These are phyloP conservation scores for Drosophila jambulina DNA, from an alignment of 1,140 invertebrate genomes.

Conservation along the genomic window DNA sequence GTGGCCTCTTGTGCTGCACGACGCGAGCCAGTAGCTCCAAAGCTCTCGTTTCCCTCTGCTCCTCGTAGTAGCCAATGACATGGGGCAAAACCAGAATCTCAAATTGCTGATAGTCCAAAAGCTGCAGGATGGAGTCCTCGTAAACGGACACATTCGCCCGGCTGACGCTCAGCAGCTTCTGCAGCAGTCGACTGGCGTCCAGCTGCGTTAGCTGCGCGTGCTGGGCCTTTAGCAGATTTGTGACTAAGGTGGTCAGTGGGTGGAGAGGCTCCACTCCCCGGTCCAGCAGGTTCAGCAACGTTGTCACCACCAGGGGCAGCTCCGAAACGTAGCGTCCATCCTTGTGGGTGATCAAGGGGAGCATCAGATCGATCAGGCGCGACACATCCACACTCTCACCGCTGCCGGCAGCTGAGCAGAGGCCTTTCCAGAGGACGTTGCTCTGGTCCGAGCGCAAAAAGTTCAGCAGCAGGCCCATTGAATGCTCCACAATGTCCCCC, in stretches of 20 bases:
- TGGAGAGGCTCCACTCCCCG: conserved; percentile 25
- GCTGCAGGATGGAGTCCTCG: conserved; percentile 88
- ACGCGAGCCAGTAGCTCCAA: conserved; percentile 89
- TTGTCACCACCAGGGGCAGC: conserved; percentile 86
- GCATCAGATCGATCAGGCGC: conserved; percentile 85
- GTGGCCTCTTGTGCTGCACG: conserved; percentile 88
- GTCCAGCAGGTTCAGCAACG: conserved; percentile 87
- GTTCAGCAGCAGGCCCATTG: conserved; percentile 87
- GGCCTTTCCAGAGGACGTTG: conserved; percentile 87
- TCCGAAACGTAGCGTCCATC: conserved; percentile 88
- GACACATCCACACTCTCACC: conserved; percentile 10
- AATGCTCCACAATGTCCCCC: conserved; percentile 88
- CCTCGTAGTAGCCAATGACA: conserved; percentile 88
- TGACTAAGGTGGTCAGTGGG: conserved; percentile 48
- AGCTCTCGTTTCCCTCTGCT: conserved; percentile 86
- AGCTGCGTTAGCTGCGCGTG: conserved; percentile 89
- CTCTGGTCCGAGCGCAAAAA: conserved; percentile 88
- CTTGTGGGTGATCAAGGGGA: conserved; percentile 87
- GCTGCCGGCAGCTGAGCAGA: conserved; percentile 42
- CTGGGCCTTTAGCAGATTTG: conserved; percentile 71
- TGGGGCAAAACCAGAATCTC: conserved; percentile 90
- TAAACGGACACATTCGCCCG: conserved; percentile 85
- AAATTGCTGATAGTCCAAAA: conserved; percentile 89
- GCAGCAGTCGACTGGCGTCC: conserved; percentile 88
- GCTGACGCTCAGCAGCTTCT: conserved; percentile 87